Conservation (phyloP, 2,797 vertebrate genomes). For the Todus mexicanus region DNA sequence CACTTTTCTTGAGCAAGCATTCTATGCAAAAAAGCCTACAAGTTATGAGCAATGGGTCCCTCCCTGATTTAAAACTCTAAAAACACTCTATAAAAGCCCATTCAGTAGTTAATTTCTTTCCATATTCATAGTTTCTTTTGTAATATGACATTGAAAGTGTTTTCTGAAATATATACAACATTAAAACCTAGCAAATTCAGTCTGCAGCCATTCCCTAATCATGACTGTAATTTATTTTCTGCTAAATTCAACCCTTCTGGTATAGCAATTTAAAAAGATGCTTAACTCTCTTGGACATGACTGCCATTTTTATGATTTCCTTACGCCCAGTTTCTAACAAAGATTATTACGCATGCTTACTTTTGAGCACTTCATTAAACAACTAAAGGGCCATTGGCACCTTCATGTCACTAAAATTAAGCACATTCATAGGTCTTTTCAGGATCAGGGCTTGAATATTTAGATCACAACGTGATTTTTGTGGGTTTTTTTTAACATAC, state of each 20-base stretch:
- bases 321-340: background rate
- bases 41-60: background rate
- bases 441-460: background rate
- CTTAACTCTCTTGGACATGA: background rate
- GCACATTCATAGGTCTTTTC: background rate
- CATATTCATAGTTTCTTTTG: background rate
- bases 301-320: conserved; percentile 11
- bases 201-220: conserved; percentile 25
- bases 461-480: background rate
- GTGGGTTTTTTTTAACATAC: background rate
- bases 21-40: background rate
- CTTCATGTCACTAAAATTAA: conserved; percentile 11
- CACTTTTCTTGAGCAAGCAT: background rate
- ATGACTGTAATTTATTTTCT: conserved; percentile 28
- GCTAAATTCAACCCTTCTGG: conserved; percentile 37
- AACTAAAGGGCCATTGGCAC: background rate
- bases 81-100: background rate
- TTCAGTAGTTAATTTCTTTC: background rate
- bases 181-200: conserved; percentile 21
- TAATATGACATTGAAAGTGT: background rate
- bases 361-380: conserved; percentile 19
- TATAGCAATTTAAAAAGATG: conserved; percentile 2
- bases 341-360: background rate
- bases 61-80: background rate
- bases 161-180: conserved; percentile 5